phyloP scores from a whole-genome alignment of 2,113 vertebrate species.

The Onychorhynchus coronatus region DNA sequence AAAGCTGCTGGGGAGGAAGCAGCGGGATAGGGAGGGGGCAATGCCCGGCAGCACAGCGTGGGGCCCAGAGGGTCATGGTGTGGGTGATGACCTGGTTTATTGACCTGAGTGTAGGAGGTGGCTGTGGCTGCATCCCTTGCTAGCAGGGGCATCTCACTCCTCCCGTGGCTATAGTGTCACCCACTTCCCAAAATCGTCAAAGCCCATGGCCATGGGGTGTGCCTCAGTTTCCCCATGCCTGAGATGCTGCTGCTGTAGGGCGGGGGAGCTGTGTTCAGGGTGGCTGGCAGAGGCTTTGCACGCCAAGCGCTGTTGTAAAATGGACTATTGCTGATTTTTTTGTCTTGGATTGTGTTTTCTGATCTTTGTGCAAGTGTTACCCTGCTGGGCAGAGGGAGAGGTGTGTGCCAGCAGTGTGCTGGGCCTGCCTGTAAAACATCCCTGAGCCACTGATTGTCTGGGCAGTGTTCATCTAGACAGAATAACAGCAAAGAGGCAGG shows the following conservation, averaged over 20 bases:
- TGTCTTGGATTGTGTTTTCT: neutral
- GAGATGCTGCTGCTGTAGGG: neutral
- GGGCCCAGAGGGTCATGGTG: neutral
- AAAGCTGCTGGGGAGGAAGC: fast-evolving
- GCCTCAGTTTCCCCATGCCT: constrained; percentile 42
- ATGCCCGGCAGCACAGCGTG: fast-evolving
- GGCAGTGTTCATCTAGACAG: neutral
- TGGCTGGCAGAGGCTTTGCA: fast-evolving
- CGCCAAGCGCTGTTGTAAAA: neutral
- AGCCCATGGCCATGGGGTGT: fast-evolving
- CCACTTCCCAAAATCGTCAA: neutral
- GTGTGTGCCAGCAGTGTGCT: no score
- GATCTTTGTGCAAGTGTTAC: neutral
- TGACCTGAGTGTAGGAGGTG: neutral
- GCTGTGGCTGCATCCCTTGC: neutral
- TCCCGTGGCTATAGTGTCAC: fast-evolving
- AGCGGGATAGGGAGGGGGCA: neutral
- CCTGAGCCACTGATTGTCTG: fast-evolving
- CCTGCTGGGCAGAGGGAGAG: neutral
- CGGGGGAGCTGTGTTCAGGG: neutral
- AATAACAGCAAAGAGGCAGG: no score
- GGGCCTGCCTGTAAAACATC: neutral
- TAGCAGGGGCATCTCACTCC: neutral
- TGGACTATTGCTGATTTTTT: no score
- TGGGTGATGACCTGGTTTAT: neutral